Conservation (phyloP, 2,113 vertebrate genomes). For the Elephas maximus region DNA sequence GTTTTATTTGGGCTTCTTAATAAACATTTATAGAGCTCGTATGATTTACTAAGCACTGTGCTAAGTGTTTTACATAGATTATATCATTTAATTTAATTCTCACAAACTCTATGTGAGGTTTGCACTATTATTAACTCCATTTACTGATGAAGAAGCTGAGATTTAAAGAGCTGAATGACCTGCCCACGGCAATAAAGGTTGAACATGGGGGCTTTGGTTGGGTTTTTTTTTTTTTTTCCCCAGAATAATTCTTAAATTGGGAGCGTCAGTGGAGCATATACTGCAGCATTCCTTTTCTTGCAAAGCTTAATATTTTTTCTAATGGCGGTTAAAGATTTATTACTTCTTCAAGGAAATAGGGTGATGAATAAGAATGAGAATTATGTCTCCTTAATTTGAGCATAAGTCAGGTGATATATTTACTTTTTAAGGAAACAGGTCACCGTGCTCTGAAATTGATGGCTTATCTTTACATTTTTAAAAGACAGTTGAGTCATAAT, state of each 20-base stretch:
- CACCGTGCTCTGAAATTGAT: neutral
- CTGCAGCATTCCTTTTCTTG: neutral
- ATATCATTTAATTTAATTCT: constrained; percentile 20
- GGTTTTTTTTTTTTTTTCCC: too few species aligned
- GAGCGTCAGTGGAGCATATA: neutral
- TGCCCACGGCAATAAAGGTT: too few species aligned
- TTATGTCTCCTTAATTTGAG: neutral
- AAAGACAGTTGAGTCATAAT: neutral
- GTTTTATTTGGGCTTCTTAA: neutral
- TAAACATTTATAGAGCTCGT: neutral
- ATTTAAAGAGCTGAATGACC: too few species aligned
- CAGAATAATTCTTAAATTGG: neutral
- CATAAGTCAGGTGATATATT: neutral
- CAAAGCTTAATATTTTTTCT: neutral
- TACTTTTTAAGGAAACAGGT: neutral
- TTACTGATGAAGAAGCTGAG: neutral
- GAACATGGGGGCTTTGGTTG: too few species aligned
- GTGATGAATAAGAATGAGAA: neutral
- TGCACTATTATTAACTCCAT: neutral
- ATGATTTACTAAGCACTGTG: neutral
- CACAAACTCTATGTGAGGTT: neutral
- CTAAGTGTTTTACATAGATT: neutral
- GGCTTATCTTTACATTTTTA: neutral
- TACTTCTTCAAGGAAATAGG: constrained; percentile 2
- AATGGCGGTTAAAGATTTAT: neutral